Base-by-base conservation (phyloP, 1,140 invertebrate genomes). In the Cydia pomonella region DNA sequence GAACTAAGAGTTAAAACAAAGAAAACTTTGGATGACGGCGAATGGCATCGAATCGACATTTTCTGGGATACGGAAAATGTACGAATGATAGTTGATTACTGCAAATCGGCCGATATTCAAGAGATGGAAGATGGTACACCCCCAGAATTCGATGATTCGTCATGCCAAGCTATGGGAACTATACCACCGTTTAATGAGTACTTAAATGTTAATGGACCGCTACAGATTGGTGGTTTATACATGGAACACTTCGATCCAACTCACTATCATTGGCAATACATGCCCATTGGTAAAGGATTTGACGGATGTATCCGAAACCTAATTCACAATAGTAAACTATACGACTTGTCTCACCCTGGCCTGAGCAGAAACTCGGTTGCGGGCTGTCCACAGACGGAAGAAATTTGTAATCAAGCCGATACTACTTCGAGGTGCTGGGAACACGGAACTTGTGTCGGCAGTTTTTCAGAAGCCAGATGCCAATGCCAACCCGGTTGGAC, bases 131-230 rank as follows among this genome's bases (percentile, higher is more conserved):
- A 99, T 88, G 97, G 97, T 27, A 96, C 96, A 44, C 95, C 96
- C 9, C 96, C 97, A 0, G 95, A 97, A 82, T 98, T 98, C 86
- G 97, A 98, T 84, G 96, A 97, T 77, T 95, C 95, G 4, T 95
- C 95, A 12, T 99, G 98, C 91, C 97, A 99, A 93, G 97, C 97
- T 0, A 95, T 95, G 74, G 97, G 97, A 12, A 95, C 94, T 0
- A 97, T 99, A 78, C 97, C 97, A 13, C 97, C 98, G 1, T 99
- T 99, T 92, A 99, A 98, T 89, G 98, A 99, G 90, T 99, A 98
- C 85, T 94, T 99, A 3, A 99, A 99, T 93, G 98, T 99, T 0
- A 99, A 99, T 92, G 96, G 97, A 0, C 98, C 98, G 0, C 93
- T 99, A 27, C 98, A 99, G 94, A 94, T 99, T 64, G 98, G 98